Base-by-base conservation (phyloP, 2,888 invertebrate species). In the Bursaphelenchus okinawaensis region DNA sequence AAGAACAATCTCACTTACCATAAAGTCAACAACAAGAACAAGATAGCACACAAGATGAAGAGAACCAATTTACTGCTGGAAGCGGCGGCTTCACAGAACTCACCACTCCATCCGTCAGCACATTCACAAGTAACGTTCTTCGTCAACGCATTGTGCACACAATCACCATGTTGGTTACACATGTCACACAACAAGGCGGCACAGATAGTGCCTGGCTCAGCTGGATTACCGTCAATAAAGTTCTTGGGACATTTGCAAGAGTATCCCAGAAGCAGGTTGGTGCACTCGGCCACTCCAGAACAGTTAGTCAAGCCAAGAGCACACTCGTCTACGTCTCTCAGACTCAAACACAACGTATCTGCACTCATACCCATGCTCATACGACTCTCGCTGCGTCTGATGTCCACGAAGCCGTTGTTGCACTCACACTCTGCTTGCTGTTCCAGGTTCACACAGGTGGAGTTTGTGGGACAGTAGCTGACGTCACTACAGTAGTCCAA, bases 371-470 rank as follows among this genome's bases (percentile, higher is more conserved):
- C 78, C 23, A 82, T 40, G n/a, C 67, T 65, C 12, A 74, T 65
- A n/a, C 77, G 66, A 51, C 71, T 75, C 55, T 80, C 79, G 22
- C 66, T 69, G 60, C 59, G 62, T 55, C 76, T 65, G 52, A 82
- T 82, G 66, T 82, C 93, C 81, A 89, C 88, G 87, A 90, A 93
- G 84, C 93, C 93, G 84, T 88, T 87, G 85, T 90, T 89, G 86
- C 93, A 93, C 83, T 90, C 90, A 86, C 92, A 93, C 82, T 90
- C 89, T 85, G 90, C 92, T 82, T 90, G 90, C 77, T 91, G 91
- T 85, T 90, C 90, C 83, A 92, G 88, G 86, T 92, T 93, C 86
- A 90, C 88, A 86, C 93, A 93, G 73, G 90, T 90, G 68, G 92
- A 92, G 84, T 93, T 92, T 82, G 88, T 87, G 84, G 93, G 92